Base-by-base conservation (phyloP, 2,888 invertebrate species). In the Cataglyphis cursor region DNA sequence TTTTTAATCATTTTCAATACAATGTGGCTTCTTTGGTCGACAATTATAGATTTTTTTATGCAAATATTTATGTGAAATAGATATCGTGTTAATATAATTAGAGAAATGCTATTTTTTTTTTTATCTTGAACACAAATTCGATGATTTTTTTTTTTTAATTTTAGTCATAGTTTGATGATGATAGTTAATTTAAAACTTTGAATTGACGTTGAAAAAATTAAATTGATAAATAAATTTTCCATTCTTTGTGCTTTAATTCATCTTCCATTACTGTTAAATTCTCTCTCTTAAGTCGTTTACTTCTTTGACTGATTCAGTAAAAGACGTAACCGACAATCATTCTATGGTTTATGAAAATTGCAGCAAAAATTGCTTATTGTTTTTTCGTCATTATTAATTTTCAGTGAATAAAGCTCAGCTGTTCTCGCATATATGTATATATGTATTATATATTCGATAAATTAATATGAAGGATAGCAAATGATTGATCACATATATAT, bases 401-500 rank as follows among this genome's bases (percentile, higher is more conserved):
- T 21, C 28, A 24, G 3, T 38, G n/a, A 54, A 65, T 35, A 10
- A 21, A 35, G 15, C 44, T 21, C 9, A 31, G 21, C 15, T 59
- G 21, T 9, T 76, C 51, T 65, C 18, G 8, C 18, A 54, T n/a
- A 31, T 18, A 48, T 44, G 3, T 44, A 41, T 41, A 54, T n/a
- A 31, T n/a, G 1, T 15, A 12, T 44, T 44, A 44, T 44, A 24
- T 18, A 54, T 41, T 31, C 24, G 59, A 61, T 44, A 70, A 68
- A 66, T 68, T 21, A 18, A 44, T 31, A 59, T 68, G 31, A 21
- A 28, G 21, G 18, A 9, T 38, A 41, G n/a, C 35, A 12, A 35
- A 70, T 44, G 59, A 76, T 76, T 57, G 41, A 76, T 75, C 38
- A 28, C 59, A 0, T 66, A 57, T 35, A 31, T 48, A 59, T 59